phyloP scores from a whole-genome alignment of 2,888 invertebrate genomes.

The Sarcophaga variegata region DNA sequence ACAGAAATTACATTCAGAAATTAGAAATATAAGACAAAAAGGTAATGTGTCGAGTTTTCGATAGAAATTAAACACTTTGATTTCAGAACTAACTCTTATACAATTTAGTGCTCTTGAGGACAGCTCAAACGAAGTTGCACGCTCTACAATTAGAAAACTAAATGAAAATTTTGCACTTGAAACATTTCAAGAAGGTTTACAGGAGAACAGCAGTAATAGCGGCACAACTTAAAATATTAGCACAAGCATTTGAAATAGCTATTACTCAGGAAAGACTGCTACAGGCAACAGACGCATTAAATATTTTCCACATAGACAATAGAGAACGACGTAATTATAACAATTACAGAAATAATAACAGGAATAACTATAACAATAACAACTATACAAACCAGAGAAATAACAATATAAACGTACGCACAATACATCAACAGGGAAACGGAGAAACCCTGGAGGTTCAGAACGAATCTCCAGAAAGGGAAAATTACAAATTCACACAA shows the following conservation, averaged over 20 bases:
- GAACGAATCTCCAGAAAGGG: background rate
- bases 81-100: background rate
- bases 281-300: slow-evolving; percentile 9
- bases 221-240: slow-evolving; percentile 5
- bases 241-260: slow-evolving; percentile 13
- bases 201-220: slow-evolving; percentile 12
- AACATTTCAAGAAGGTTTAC: slow-evolving; percentile 4
- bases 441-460: background rate
- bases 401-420: background rate
- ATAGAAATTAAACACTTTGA: slow-evolving; percentile 4
- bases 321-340: slow-evolving; percentile 8
- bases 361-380: background rate
- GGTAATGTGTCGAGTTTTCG: slow-evolving; percentile 7
- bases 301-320: background rate
- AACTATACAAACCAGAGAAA: slow-evolving; percentile 1
- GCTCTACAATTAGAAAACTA: background rate
- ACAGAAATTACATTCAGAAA: slow-evolving; percentile 5
- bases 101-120: background rate
- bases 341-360: background rate
- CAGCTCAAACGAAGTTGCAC: slow-evolving; percentile 13
- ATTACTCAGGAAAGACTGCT: slow-evolving; percentile 7
- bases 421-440: slow-evolving; percentile 9
- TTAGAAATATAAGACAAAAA: background rate
- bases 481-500: slow-evolving; percentile 1
- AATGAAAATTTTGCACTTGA: background rate